A percentile compares a stretch with the other conserved stretches of the same genome.
These are phyloP conservation scores for Aldrovandia affinis DNA, from an alignment of 2,797 vertebrate genomes.

Conservation along the genomic window DNA sequence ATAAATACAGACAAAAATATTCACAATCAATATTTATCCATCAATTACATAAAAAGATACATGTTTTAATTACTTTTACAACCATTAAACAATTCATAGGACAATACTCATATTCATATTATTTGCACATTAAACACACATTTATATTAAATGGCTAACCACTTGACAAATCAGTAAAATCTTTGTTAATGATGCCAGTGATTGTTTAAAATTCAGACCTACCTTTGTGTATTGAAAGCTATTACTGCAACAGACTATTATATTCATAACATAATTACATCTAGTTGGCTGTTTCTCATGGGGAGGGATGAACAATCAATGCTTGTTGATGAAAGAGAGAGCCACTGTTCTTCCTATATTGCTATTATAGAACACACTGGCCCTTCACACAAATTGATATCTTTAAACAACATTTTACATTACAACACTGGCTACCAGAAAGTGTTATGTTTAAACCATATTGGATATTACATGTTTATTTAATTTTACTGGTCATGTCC, in stretches of 20 bases:
- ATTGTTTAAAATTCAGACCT: neutral
- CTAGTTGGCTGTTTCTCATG: neutral
- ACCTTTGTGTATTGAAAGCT: neutral
- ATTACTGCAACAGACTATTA: neutral
- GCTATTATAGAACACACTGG: neutral
- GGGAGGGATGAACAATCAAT: neutral
- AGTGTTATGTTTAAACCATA: neutral
- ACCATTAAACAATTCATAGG: neutral
- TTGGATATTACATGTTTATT: neutral
- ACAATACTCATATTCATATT: neutral
- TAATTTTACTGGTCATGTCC: no score
- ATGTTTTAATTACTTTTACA: neutral
- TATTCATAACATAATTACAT: slow-evolving; percentile 2
- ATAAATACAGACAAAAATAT: neutral
- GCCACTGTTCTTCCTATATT: neutral
- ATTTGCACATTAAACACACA: neutral
- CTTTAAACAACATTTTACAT: neutral
- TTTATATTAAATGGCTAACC: neutral
- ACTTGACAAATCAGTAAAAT: neutral
- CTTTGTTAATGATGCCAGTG: neutral
- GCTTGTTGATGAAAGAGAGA: neutral
- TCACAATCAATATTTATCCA: neutral
- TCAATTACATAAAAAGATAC: neutral
- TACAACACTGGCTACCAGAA: neutral
- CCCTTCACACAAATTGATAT: neutral